Conservation (phyloP, 2,888 invertebrate species). For the Acanthosepion esculentum region DNA sequence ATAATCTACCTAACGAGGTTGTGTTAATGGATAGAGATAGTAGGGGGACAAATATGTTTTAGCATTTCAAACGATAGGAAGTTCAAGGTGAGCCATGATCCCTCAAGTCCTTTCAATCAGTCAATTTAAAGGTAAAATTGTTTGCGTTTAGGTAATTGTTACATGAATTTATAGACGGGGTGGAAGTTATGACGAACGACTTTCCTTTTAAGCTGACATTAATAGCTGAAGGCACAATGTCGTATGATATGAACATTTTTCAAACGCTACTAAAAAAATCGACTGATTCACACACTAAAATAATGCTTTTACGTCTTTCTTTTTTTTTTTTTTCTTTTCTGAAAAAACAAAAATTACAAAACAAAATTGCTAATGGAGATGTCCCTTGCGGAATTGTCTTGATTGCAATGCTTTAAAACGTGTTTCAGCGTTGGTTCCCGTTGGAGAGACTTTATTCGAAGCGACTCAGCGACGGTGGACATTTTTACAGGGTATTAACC, state of each 20-base stretch:
- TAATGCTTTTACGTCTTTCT: background rate
- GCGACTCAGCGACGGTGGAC: background rate
- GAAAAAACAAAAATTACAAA: background rate
- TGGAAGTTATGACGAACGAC: background rate
- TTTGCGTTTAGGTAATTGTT: background rate
- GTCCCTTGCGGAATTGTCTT: background rate
- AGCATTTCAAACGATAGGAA: too few relatives aligned
- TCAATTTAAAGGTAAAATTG: background rate
- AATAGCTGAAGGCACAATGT: slow-evolving; percentile 4
- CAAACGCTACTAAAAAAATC: background rate
- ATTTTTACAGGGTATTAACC: too few relatives aligned
- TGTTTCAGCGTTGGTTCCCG: background rate
- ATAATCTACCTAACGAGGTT: too few relatives aligned
- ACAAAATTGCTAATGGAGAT: background rate
- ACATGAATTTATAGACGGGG: background rate
- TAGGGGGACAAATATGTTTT: too few relatives aligned
- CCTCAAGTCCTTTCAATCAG: background rate
- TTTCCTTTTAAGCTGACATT: slow-evolving; percentile 6
- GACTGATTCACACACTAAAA: background rate
- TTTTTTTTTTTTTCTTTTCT: background rate
- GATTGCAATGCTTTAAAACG: background rate
- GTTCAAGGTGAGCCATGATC: too few relatives aligned
- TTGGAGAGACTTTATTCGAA: background rate
- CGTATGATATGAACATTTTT: background rate
- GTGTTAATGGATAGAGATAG: too few relatives aligned